Conservation (phyloP, 2,797 vertebrate genomes). For the Sebastes melanostomus region DNA sequence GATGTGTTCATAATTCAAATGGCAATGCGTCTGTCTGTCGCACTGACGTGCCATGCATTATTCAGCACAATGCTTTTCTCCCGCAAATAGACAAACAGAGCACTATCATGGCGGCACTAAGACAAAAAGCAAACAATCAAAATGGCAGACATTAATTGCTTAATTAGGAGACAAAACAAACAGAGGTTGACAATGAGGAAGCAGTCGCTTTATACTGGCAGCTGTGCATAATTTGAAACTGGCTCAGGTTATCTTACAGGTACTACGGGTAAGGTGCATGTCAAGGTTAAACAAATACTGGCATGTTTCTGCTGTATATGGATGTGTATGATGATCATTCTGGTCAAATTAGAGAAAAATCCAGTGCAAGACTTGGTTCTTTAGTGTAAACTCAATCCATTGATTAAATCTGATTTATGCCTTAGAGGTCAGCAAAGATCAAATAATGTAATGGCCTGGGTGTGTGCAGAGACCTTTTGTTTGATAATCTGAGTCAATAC, state of each 20-base stretch:
- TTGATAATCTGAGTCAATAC: slow-evolving; percentile 55
- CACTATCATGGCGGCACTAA: slow-evolving; percentile 64
- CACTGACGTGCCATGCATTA: slow-evolving; percentile 76
- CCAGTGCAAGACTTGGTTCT: neutral
- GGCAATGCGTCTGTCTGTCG: slow-evolving; percentile 73
- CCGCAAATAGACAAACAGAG: slow-evolving; percentile 79
- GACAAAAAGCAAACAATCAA: slow-evolving; percentile 78
- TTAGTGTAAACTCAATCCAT: slow-evolving; percentile 3
- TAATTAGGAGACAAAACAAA: slow-evolving; percentile 80
- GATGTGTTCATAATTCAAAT: slow-evolving; percentile 83
- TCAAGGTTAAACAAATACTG: neutral
- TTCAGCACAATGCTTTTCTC: slow-evolving; percentile 74
- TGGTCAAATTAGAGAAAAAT: neutral
- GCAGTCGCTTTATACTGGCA: slow-evolving; percentile 23
- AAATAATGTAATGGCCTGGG: slow-evolving; percentile 23
- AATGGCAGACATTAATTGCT: slow-evolving; percentile 76
- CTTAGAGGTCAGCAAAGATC: slow-evolving; percentile 19
- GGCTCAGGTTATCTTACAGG: neutral
- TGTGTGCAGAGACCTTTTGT: slow-evolving; percentile 1
- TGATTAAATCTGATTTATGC: slow-evolving; percentile 22
- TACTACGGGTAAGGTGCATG: slow-evolving; percentile 15
- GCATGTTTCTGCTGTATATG: neutral
- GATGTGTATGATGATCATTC: neutral
- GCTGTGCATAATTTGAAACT: slow-evolving; percentile 4
- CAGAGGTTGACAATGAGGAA: slow-evolving; percentile 57